Evolutionary conservation across 2,113 vertebrate species (phyloP), one percentile per base, ranked within the genome.

Genomic region (Cromileptes altivelis): DNA sequence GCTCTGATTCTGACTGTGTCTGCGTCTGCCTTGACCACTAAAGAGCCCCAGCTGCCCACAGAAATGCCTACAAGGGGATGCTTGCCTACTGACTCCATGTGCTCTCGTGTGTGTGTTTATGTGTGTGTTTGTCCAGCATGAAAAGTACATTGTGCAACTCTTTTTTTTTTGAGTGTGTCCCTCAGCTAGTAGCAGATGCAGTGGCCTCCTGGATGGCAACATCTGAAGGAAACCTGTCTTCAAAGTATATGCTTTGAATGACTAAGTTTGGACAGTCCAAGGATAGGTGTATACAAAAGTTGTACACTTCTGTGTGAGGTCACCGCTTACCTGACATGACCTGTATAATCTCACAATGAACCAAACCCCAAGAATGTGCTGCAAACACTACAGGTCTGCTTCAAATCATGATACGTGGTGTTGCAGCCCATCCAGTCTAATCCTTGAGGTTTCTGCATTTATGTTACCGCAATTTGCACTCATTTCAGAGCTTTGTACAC

Each of bases 1-100:
- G 78, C 82, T 90, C 77, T 79, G 30, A 72, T 90, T 93, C 77
- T 91, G 83, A 87, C 84, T 85, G 75, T 55, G 81, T 88, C 78
- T 90, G 83, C 84, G 80, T 91, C 91, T 91, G 78, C 68, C 30
- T 82, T 85, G 89, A 92, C 92, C 92, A 86, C 91, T 88, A 87
- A 83, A 86, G 87, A 91, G 87, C 72, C 65, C 30, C 75, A 73
- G 90, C 82, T 89, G 72, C 80, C 92, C 91, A 81, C 88, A 93
- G 84, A 92, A 85, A 91, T 91, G 87, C 89, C 84, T 79, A 70
- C 75, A 63, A 80, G 83, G 80, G 63, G 81, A 83, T 86, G 89
- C 81, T 81, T 85, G 85, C 83, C 84, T 80, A 71, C 74, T 78
- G 68, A 82, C 73, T 85, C 67, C 55, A 61, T 71, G 65, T 75